phyloP scores from a whole-genome alignment of 2,888 invertebrate species.

The Caenorhabditis sp. region DNA sequence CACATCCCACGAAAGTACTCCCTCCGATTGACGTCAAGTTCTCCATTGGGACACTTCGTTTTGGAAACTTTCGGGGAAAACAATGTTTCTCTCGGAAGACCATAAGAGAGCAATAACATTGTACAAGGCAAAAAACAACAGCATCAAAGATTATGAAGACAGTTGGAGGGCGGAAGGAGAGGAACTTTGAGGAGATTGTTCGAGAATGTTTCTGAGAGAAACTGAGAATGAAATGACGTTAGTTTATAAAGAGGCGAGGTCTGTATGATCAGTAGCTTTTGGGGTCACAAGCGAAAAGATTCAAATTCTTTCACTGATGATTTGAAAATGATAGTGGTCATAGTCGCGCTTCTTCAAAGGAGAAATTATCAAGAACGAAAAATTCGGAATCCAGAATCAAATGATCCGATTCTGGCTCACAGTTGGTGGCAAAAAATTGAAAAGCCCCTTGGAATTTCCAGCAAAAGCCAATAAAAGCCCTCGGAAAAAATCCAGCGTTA shows the following conservation, averaged over 20 bases:
- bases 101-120: background rate
- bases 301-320: too few relatives aligned
- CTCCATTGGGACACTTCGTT: background rate
- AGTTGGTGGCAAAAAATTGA: too few relatives aligned
- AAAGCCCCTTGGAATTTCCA: too few relatives aligned
- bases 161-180: background rate
- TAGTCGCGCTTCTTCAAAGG: too few relatives aligned
- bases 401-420: too few relatives aligned
- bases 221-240: background rate
- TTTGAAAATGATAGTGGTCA: too few relatives aligned
- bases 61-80: slow-evolving; percentile 7
- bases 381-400: too few relatives aligned
- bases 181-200: slow-evolving; percentile 10
- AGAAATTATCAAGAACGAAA: too few relatives aligned
- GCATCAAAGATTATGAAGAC: slow-evolving; percentile 3
- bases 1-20: slow-evolving; percentile 26
- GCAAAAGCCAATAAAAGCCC: too few relatives aligned
- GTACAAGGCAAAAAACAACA: slow-evolving; percentile 4
- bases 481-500: too few relatives aligned
- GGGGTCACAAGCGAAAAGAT: too few relatives aligned
- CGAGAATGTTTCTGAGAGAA: background rate
- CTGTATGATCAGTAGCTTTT: too few relatives aligned
- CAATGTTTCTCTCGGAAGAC: slow-evolving; percentile 27
- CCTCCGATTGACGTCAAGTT: slow-evolving; percentile 28
- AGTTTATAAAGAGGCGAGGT: background rate